A percentile compares a stretch with the other conserved stretches of the same genome.
phyloP scores from a whole-genome alignment of 2,888 invertebrate genomes.

The Cerastis rubricosa region DNA sequence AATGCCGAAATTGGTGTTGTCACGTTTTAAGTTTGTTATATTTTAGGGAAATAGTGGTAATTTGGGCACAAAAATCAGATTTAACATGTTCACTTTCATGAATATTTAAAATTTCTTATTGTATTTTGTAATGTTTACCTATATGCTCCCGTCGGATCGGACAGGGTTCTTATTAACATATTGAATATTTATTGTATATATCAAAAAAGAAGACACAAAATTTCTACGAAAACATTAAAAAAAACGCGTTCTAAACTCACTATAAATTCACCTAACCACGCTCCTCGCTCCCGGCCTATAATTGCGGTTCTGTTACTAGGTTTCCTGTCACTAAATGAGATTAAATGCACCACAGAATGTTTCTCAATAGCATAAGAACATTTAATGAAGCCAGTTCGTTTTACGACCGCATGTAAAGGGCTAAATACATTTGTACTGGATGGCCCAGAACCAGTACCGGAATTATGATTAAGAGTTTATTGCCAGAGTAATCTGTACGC shows the following conservation, averaged over 20 bases:
- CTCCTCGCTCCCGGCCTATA: constrained; percentile 73
- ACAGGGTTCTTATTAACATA: too few species aligned
- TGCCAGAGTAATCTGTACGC: constrained; percentile 30
- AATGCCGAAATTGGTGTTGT: too few species aligned
- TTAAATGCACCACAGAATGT: constrained; percentile 80
- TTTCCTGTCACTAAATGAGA: constrained; percentile 87
- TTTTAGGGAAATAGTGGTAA: too few species aligned
- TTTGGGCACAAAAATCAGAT: too few species aligned
- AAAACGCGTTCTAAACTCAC: constrained; percentile 5
- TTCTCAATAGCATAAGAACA: constrained; percentile 83
- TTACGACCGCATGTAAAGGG: constrained; percentile 56
- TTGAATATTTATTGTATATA: background rate
- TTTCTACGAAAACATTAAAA: background rate
- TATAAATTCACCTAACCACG: constrained; percentile 18
- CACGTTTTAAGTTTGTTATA: too few species aligned
- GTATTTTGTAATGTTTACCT: too few species aligned
- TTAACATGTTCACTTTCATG: too few species aligned
- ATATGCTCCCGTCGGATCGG: too few species aligned
- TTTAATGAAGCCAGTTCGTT: constrained; percentile 76
- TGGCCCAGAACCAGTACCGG: background rate
- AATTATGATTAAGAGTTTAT: constrained; percentile 22
- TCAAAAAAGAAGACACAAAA: background rate
- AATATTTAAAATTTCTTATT: too few species aligned
- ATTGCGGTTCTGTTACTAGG: constrained; percentile 78
- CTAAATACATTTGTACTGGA: constrained; percentile 43